Evolutionary conservation across 2,797 vertebrate species (phyloP).

Genomic region (Sciurus carolinensis): DNA sequence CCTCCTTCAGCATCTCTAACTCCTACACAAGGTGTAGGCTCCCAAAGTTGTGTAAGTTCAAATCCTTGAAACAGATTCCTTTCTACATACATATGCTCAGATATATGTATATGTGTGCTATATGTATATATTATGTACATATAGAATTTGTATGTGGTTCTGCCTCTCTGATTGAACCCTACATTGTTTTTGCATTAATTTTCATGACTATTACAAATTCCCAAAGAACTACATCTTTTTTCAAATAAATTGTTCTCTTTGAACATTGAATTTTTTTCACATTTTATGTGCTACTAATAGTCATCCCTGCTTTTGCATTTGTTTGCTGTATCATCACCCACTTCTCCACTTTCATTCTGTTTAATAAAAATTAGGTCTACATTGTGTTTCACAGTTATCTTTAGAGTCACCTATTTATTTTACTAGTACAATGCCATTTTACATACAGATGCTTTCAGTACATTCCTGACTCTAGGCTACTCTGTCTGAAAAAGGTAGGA

Average conservation of each 20-base stretch:
- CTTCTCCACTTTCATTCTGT: not conserved
- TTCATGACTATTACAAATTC: not conserved
- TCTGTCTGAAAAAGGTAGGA: too few relatives aligned
- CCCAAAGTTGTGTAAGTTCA: not conserved
- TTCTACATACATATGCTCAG: not conserved
- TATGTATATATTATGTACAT: not conserved
- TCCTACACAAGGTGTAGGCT: not conserved
- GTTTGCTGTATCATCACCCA: not conserved
- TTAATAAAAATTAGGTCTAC: not conserved
- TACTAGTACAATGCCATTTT: not conserved
- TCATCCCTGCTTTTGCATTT: not conserved
- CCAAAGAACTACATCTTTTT: not conserved
- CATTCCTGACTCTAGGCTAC: not conserved
- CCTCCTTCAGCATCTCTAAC: not conserved
- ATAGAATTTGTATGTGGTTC: not conserved
- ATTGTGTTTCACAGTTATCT: not conserved
- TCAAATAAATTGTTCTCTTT: constrained; percentile 7
- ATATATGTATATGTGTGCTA: not conserved
- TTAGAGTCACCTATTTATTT: not conserved
- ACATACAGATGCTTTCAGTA: not conserved
- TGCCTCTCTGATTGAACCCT: not conserved
- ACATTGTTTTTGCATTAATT: not conserved
- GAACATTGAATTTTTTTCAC: not conserved
- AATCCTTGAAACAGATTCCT: not conserved
- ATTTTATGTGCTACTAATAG: not conserved